phyloP scores from a whole-genome alignment of 2,797 vertebrate species.

The Tympanoctomys barrerae region DNA sequence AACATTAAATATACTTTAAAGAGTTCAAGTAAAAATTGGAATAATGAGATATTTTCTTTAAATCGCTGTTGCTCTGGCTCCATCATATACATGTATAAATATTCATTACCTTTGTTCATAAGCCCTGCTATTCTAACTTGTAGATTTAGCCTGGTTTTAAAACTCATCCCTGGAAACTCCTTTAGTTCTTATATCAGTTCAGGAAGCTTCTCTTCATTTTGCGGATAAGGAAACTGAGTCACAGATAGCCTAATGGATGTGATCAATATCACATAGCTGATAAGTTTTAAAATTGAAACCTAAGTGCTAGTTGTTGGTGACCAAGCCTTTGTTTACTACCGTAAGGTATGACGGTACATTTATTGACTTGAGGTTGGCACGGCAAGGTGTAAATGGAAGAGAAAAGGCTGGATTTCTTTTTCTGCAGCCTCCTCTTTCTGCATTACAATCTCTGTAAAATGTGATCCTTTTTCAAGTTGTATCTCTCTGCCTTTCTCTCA shows the following conservation, averaged over 20 bases:
- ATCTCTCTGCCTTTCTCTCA: neutral
- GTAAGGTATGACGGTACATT: neutral
- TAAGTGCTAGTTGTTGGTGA: neutral
- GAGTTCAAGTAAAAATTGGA: neutral
- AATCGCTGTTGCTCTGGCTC: neutral
- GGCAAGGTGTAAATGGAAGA: neutral
- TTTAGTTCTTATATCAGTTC: neutral
- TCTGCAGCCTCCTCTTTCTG: neutral
- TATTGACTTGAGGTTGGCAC: neutral
- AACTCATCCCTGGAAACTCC: neutral
- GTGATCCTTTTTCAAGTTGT: neutral
- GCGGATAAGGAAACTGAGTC: neutral
- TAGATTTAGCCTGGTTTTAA: neutral
- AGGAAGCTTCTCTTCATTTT: neutral
- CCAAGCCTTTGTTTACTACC: neutral
- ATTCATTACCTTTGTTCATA: neutral
- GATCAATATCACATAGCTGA: neutral
- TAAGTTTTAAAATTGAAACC: neutral
- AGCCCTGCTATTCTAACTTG: neutral
- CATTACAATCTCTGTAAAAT: neutral
- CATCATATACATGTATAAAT: neutral
- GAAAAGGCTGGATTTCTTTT: neutral
- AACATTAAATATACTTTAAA: conserved; percentile 21
- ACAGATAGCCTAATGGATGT: neutral
- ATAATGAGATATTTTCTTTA: conserved; percentile 13